Evolutionary conservation across 2,888 invertebrate species (phyloP), one percentile per base, ranked within the genome.

Genomic region (Drosophila incognita): DNA sequence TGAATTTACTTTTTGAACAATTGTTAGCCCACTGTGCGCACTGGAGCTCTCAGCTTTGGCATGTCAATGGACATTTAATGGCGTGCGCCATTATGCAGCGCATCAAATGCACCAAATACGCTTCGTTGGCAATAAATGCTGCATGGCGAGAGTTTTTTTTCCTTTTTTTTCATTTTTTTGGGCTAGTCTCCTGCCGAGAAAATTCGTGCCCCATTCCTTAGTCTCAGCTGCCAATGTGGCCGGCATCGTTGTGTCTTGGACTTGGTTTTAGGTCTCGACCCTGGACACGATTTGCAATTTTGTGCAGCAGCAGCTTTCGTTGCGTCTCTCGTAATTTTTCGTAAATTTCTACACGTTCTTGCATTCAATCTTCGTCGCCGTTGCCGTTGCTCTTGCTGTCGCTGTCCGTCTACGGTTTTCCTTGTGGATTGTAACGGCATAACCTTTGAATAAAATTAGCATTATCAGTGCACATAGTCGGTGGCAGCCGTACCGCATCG

Each of bases 31-130:
- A 85, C 79, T 79, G 89, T 90, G 58, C 72, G n/a, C 38, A 38
- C 38, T 54, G 66, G 58, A 61, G 49, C 18, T 18, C 27, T 49
- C 18, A n/a, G 73, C 31, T 48, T 62, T 69, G 90, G 84, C 84
- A 90, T 90, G 88, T 89, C 89, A 90, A 91, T 90, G 89, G 91
- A 91, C 91, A 90, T 91, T 90, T 90, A 90, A 90, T 90, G 89
- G 91, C 90, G 78, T 79, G 74, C 70, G 75, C 89, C 91, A 90
- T 90, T 90, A 91, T 91, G 91, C 91, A 91, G 82, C 88, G 88
- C 89, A 91, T 90, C 89, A 91, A 91, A 90, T 89, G 91, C 88
- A 84, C 91, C 91, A 91, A 89, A 87, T 90, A 90, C 90, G 91
- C 87, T 90, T 87, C 87, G 87, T 86, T 87, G 87, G 88, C 91